Conservation (phyloP, 1,140 invertebrate species). For the Monochamus saltuarius region DNA sequence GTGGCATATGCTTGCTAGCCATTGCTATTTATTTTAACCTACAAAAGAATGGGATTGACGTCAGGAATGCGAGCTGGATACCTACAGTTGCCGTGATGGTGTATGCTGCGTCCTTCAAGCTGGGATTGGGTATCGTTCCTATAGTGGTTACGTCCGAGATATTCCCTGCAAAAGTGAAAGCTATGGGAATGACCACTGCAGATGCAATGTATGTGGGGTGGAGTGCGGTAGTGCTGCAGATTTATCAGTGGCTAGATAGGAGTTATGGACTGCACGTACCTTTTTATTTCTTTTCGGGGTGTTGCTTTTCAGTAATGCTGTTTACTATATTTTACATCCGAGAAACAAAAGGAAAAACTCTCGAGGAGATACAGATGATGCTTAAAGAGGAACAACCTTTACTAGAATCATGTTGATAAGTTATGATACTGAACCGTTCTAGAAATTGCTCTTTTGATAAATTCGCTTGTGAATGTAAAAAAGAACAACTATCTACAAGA, state of each 20-base stretch:
- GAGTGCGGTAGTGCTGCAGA: constrained; percentile 67
- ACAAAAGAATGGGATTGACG: constrained; percentile 20
- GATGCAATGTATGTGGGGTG: constrained; percentile 35
- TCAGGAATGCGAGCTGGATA: constrained; percentile 17
- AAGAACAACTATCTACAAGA: no score
- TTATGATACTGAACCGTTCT: no score
- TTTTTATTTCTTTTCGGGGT: constrained; percentile 67
- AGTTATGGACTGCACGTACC: constrained; percentile 52
- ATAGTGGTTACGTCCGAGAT: constrained; percentile 69
- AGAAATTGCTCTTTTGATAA: no score
- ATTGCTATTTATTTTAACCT: constrained; percentile 40
- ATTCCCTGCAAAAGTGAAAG: constrained; percentile 62
- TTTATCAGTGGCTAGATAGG: constrained; percentile 56
- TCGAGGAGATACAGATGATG: constrained; percentile 69
- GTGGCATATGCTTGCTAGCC: constrained; percentile 20
- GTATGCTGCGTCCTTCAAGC: constrained; percentile 29
- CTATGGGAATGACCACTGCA: constrained; percentile 37
- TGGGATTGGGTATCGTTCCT: constrained; percentile 57
- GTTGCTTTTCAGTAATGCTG: constrained; percentile 39
- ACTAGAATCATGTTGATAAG: no score
- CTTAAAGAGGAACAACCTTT: constrained; percentile 32
- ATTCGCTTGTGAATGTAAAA: no score
- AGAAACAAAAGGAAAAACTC: constrained; percentile 75
- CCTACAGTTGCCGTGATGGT: constrained; percentile 25
- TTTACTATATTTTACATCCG: constrained; percentile 68